Conservation (phyloP, 2,797 vertebrate genomes). For the Glyptemys insculpta region DNA sequence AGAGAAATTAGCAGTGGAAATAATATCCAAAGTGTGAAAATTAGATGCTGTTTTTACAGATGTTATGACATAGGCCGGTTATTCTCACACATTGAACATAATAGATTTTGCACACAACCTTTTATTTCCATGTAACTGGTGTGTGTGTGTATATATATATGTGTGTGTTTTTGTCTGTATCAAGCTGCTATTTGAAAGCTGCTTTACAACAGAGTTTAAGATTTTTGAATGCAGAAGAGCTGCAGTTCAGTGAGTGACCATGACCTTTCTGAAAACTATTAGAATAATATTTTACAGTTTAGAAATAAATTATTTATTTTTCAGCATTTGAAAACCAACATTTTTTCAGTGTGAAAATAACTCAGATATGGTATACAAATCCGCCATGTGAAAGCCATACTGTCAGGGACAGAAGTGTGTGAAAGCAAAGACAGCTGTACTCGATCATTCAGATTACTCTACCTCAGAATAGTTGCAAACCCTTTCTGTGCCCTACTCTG, state of each 20-base stretch:
- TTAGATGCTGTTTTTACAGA: neutral
- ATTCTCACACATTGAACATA: neutral
- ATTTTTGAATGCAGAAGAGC: neutral
- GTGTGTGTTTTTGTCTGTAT: neutral
- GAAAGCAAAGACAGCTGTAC: neutral
- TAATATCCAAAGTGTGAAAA: constrained; percentile 26
- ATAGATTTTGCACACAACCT: neutral
- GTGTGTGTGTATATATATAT: neutral
- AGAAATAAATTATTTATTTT: neutral
- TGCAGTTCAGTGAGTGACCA: neutral
- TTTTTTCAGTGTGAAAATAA: neutral
- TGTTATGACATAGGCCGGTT: constrained; percentile 3
- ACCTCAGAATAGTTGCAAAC: neutral
- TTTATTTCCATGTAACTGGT: constrained; percentile 6
- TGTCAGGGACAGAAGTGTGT: neutral
- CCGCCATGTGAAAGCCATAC: neutral
- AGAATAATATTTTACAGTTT: neutral
- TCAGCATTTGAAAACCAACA: constrained; percentile 18
- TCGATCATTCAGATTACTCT: neutral
- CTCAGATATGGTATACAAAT: neutral
- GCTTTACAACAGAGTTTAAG: neutral
- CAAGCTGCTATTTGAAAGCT: neutral
- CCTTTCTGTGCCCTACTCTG: neutral
- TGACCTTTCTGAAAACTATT: neutral
- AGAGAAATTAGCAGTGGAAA: neutral